These are phyloP conservation scores for Limnephilus lunatus DNA, from an alignment of 2,888 invertebrate species.

Conservation along the genomic window DNA sequence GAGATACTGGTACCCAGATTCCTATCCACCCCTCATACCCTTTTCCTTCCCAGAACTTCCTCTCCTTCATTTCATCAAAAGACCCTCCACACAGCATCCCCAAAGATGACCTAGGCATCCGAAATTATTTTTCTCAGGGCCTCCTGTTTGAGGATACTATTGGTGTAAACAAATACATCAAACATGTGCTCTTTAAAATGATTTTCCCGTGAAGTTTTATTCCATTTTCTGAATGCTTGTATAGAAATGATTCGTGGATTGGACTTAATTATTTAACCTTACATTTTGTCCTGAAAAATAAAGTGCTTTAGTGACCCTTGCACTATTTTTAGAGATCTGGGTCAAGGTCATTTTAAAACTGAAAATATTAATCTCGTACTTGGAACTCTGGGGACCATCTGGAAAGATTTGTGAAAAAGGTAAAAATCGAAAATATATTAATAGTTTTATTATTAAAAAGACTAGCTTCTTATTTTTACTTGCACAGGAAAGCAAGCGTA, in stretches of 20 bases:
- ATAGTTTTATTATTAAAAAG: constrained; percentile 18
- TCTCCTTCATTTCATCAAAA: too few relatives aligned
- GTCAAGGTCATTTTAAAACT: neutral
- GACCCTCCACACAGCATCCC: too few relatives aligned
- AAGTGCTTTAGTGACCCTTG: neutral
- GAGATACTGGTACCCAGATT: too few relatives aligned
- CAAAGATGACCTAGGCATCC: too few relatives aligned
- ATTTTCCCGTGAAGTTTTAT: too few relatives aligned
- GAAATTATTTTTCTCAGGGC: too few relatives aligned
- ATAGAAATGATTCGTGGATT: neutral
- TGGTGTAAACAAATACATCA: too few relatives aligned
- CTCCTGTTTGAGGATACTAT: too few relatives aligned
- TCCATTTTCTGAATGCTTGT: too few relatives aligned
- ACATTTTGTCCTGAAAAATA: neutral
- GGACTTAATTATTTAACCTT: neutral
- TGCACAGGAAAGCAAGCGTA: neutral
- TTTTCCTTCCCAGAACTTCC: too few relatives aligned
- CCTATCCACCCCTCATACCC: too few relatives aligned
- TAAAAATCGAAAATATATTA: neutral
- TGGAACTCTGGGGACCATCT: neutral
- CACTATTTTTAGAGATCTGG: neutral
- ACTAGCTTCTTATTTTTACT: constrained; percentile 39
- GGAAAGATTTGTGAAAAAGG: neutral
- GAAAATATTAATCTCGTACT: neutral
- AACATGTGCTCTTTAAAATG: too few relatives aligned